Percentiles rank a stretch among this genome's conserved stretches.
phyloP scores from a whole-genome alignment of 2,113 vertebrate genomes.

The Rhombomys opimus region DNA sequence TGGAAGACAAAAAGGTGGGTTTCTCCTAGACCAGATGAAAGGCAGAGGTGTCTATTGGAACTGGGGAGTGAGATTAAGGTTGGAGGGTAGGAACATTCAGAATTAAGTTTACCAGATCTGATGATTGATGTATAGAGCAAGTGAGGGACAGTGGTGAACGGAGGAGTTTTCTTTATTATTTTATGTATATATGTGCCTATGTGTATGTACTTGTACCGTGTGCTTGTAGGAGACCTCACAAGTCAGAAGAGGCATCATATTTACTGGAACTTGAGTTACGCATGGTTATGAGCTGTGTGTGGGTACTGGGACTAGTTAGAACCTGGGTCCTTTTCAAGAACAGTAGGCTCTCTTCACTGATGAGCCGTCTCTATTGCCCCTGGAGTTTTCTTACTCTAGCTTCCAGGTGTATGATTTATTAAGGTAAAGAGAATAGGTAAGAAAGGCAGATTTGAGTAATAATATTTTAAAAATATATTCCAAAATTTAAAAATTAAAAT shows the following conservation, averaged over 20 bases:
- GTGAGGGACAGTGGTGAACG: background rate
- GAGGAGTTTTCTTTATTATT: background rate
- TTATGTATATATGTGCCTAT: background rate
- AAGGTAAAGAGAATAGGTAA: background rate
- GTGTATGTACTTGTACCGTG: background rate
- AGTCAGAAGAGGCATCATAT: background rate
- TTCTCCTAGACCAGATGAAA: background rate
- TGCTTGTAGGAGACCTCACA: background rate
- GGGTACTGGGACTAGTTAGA: background rate
- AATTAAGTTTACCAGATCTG: background rate
- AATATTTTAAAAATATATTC: background rate
- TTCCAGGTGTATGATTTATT: background rate
- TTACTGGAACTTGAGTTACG: background rate
- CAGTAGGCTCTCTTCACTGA: background rate
- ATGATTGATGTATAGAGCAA: background rate
- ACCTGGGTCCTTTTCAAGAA: background rate
- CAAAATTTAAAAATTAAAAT: constrained; percentile 19
- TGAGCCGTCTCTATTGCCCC: background rate
- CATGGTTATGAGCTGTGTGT: background rate
- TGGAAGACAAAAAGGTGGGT: background rate
- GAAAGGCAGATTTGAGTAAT: background rate
- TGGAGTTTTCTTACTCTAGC: background rate
- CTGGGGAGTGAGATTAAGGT: background rate
- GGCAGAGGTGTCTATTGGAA: background rate
- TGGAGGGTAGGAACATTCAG: background rate